Evolutionary conservation across 2,888 invertebrate species (phyloP).

Genomic region (Heliconius cydno): DNA sequence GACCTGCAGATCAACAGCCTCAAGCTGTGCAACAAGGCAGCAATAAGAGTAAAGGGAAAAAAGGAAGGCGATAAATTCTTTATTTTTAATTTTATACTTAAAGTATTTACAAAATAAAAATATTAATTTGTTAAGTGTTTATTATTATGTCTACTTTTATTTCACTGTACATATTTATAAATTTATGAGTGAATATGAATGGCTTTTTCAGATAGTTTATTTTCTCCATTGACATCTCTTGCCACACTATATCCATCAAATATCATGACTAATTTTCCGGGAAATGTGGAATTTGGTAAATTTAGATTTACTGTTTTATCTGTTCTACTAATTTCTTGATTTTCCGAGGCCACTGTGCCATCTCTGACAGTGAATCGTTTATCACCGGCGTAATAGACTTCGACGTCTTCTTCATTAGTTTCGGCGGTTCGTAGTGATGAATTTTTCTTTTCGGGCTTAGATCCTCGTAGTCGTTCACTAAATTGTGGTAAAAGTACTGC

Average conservation of each 20-base stretch:
- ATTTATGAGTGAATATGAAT: constrained; percentile 61
- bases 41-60: constrained; percentile 77
- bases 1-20: constrained; percentile 76
- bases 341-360: constrained; percentile 72
- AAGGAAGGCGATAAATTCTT: constrained; percentile 71
- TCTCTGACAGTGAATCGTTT: constrained; percentile 71
- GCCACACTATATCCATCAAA: constrained; percentile 78
- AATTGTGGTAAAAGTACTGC: constrained; percentile 68
- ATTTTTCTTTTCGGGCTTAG: constrained; percentile 61
- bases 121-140: constrained; percentile 24
- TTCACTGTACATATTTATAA: constrained; percentile 36
- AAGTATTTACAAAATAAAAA: constrained; percentile 45
- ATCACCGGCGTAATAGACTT: constrained; percentile 69
- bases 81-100: constrained; percentile 48
- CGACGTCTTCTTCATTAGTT: constrained; percentile 66
- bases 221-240: constrained; percentile 73
- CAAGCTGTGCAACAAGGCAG: constrained; percentile 66
- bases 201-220: constrained; percentile 67
- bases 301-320: constrained; percentile 64
- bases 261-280: constrained; percentile 66
- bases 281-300: constrained; percentile 42
- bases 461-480: constrained; percentile 71
- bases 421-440: constrained; percentile 63
- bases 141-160: constrained; percentile 36
- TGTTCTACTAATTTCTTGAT: constrained; percentile 71